Evolutionary conservation across 2,113 vertebrate genomes (phyloP).

Genomic region (Odontesthes bonariensis): DNA sequence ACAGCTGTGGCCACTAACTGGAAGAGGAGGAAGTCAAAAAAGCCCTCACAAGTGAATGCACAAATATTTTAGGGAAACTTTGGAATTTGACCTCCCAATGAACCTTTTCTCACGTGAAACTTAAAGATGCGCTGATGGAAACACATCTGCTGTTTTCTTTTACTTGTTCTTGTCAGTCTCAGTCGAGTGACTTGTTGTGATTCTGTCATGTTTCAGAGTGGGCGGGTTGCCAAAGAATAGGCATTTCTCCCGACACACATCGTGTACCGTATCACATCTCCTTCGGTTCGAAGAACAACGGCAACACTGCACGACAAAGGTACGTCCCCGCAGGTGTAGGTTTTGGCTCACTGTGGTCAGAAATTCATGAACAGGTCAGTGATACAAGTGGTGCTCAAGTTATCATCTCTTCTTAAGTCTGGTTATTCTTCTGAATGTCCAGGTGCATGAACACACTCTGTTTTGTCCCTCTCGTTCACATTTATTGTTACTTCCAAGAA

Average conservation of each 20-base stretch:
- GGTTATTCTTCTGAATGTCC: neutral
- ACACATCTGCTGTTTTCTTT: neutral
- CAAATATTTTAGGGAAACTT: too few relatives aligned
- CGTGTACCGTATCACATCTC: slow-evolving; percentile 95
- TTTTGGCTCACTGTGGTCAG: neutral
- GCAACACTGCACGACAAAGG: slow-evolving; percentile 86
- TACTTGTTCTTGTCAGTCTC: neutral
- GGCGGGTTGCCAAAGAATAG: slow-evolving; percentile 94
- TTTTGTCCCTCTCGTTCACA: neutral
- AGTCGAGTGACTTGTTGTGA: slow-evolving; percentile 21
- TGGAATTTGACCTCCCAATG: too few relatives aligned
- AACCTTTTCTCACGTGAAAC: too few relatives aligned
- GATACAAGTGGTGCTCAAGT: neutral
- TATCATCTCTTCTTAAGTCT: neutral
- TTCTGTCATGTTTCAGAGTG: slow-evolving; percentile 84
- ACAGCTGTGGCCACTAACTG: too few relatives aligned
- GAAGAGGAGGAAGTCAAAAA: too few relatives aligned
- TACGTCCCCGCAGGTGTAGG: slow-evolving; percentile 54
- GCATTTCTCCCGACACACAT: slow-evolving; percentile 93
- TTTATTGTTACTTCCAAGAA: neutral
- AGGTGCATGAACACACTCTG: neutral
- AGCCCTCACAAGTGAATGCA: too few relatives aligned
- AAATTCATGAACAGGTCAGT: neutral
- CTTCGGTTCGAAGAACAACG: slow-evolving; percentile 87
- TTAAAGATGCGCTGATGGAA: too few relatives aligned